Percentiles rank a stretch among this genome's conserved stretches.
These are phyloP conservation scores for Hipparchia sbordonii DNA, from an alignment of 2,888 invertebrate species.

Conservation along the genomic window DNA sequence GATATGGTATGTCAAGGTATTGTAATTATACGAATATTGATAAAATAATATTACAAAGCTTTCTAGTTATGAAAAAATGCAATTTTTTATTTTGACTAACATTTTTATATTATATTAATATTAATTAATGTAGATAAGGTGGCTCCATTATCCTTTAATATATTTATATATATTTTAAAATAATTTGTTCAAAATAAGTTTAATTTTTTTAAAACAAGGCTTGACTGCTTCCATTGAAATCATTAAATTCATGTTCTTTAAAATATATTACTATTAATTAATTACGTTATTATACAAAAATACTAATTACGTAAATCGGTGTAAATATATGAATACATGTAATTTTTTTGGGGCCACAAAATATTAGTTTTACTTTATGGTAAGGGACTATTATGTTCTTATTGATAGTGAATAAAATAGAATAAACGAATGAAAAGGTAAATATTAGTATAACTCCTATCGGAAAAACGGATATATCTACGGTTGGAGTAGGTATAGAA, in stretches of 20 bases:
- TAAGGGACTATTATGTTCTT: conserved; percentile 38
- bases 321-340: conserved; percentile 26
- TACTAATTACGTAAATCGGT: conserved; percentile 7
- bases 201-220: neutral
- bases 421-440: neutral
- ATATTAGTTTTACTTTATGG: conserved; percentile 33
- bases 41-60: conserved; percentile 27
- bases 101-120: conserved; percentile 23
- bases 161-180: neutral
- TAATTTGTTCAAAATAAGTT: neutral
- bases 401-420: conserved; percentile 16
- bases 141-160: conserved; percentile 20
- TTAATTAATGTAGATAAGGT: conserved; percentile 25
- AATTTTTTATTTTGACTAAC: conserved; percentile 35
- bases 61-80: conserved; percentile 37
- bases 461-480: conserved; percentile 3
- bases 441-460: conserved; percentile 19
- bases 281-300: neutral
- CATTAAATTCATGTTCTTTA: neutral
- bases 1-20: conserved; percentile 36
- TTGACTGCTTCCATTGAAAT: neutral
- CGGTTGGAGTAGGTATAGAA: neutral
- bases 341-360: conserved; percentile 36
- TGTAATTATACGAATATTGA: conserved; percentile 38
- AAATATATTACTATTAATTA: neutral